phyloP scores from a whole-genome alignment of 2,797 vertebrate genomes.

The Chromis chromis region DNA sequence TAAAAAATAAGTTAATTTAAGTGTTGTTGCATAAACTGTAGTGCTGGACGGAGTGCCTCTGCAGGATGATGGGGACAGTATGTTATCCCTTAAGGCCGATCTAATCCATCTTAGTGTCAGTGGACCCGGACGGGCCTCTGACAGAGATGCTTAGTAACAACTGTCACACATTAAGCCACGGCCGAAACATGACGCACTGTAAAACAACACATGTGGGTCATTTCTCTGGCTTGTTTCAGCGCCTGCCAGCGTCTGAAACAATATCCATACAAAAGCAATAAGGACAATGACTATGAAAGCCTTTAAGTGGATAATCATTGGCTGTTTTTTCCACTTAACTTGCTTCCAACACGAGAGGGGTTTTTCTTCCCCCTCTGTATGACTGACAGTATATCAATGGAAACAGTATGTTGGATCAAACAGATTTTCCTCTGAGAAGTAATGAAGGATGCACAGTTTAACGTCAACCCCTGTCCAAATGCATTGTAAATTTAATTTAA shows the following conservation, averaged over 20 bases:
- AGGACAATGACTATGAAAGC: constrained; percentile 62
- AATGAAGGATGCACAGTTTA: constrained; percentile 16
- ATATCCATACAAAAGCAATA: constrained; percentile 63
- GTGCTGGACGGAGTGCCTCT: constrained; percentile 29
- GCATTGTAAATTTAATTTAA: background rate
- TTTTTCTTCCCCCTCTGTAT: constrained; percentile 6
- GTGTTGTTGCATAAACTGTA: constrained; percentile 33
- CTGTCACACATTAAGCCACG: constrained; percentile 54
- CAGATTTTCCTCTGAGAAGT: constrained; percentile 13
- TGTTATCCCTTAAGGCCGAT: constrained; percentile 33
- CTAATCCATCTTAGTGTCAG: constrained; percentile 52
- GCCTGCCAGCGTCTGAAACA: constrained; percentile 74
- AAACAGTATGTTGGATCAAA: constrained; percentile 58
- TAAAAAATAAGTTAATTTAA: constrained; percentile 29
- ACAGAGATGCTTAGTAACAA: constrained; percentile 59
- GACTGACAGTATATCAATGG: constrained; percentile 51
- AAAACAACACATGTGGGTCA: constrained; percentile 68
- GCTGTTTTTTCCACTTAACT: constrained; percentile 60
- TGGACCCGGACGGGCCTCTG: constrained; percentile 44
- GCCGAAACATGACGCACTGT: constrained; percentile 68
- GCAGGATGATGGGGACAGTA: constrained; percentile 53
- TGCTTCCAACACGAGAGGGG: constrained; percentile 37
- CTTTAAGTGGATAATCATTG: constrained; percentile 69
- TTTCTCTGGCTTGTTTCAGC: constrained; percentile 70
- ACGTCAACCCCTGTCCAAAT: constrained; percentile 29